These are phyloP conservation scores for Silurus aristotelis DNA, from an alignment of 2,797 vertebrate species.

Conservation along the genomic window DNA sequence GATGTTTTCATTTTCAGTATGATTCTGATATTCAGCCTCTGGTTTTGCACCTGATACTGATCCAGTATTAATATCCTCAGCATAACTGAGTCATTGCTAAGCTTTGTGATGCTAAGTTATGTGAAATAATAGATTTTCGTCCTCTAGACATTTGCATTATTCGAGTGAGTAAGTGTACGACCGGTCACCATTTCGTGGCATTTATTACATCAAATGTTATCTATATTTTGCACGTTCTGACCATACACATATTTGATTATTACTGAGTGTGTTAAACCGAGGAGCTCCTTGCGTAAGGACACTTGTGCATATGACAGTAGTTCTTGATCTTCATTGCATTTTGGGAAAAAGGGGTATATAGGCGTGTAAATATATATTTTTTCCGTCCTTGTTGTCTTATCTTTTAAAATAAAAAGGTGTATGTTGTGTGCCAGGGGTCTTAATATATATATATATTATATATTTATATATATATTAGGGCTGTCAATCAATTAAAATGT, in stretches of 20 bases:
- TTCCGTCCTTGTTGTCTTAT: too few species aligned
- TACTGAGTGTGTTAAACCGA: not conserved
- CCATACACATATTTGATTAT: not conserved
- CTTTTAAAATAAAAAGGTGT: not conserved
- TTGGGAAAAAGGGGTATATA: not conserved
- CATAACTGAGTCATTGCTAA: not conserved
- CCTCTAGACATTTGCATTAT: not conserved
- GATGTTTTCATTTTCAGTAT: not conserved
- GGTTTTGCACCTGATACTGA: not conserved
- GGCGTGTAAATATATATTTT: too few species aligned
- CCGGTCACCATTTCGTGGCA: not conserved
- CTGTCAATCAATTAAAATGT: too few species aligned
- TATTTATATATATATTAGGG: too few species aligned
- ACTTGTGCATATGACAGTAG: not conserved
- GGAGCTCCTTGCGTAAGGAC: not conserved
- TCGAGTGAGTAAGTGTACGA: not conserved
- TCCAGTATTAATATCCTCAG: not conserved
- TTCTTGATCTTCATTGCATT: not conserved
- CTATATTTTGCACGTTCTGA: not conserved
- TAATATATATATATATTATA: not conserved
- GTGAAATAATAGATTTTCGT: conserved; percentile 1
- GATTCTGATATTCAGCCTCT: not conserved
- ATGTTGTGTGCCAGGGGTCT: not conserved
- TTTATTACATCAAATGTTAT: not conserved
- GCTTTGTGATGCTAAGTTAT: not conserved